Base-by-base conservation (phyloP, 64 coral and sea anemone species). In the Pachyseris speciosa region DNA sequence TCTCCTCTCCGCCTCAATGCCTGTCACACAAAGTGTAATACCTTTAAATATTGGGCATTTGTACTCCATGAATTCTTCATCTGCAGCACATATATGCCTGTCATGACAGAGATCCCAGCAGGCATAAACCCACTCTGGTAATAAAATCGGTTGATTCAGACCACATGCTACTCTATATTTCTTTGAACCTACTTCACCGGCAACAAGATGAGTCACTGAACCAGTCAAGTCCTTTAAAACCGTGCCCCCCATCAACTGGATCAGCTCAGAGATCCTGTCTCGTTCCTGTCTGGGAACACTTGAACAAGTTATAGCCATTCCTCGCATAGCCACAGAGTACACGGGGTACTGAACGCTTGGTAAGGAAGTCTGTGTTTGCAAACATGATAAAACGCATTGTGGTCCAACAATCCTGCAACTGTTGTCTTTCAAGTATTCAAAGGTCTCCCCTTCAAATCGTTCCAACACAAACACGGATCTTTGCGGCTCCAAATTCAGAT, bases 101-200 rank as follows among this genome's bases (percentile, higher is more conserved):
- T 63, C 65, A 15, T 86, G 74, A 30, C 88, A 58, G 33, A 90
- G 50, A 51, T 95, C 85, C 97, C 97, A 99, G 9, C 69, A 69
- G 4, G 45, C 81, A 61, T 86, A 80, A 37, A 99, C 80, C 97
- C 97, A 99, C 9, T 92, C 81, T 31, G 97, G 94, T 65, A 93
- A 69, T 72, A 99, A 89, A 24, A 95, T 88, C 1, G 90, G 80
- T 61, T 87, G 95, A 22, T 83, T 57, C 9, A 90, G 44, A 45
- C 52, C 90, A 31, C 86, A 67, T 8, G 97, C 97, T 75, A 93
- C 86, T 37, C 72, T 41, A 65, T 99, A 99, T 59, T 99, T 99
- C 78, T 95, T 84, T 44, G 89, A 95, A 5, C 97, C 97, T 40
- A 99, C 94, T 86, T 99, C 97, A 12, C 93, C 97, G 48, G 97